These are phyloP conservation scores for Scrobipalpa costella DNA, from an alignment of 2,888 invertebrate species.

Conservation along the genomic window DNA sequence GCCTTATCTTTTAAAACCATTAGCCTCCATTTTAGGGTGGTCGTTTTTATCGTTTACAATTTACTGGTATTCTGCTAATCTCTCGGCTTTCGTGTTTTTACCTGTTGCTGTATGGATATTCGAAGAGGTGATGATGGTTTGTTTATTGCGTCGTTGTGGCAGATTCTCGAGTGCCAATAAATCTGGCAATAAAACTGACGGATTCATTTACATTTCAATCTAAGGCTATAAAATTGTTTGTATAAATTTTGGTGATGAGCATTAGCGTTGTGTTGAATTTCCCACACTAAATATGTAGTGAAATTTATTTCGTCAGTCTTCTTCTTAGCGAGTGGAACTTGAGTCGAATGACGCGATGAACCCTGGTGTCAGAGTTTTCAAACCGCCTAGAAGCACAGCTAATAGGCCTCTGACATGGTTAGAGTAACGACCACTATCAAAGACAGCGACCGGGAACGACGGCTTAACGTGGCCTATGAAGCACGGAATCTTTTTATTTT, in stretches of 20 bases:
- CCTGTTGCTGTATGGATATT: constrained; percentile 31
- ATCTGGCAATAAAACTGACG: constrained; percentile 43
- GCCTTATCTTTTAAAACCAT: constrained; percentile 70
- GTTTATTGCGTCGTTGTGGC: constrained; percentile 45
- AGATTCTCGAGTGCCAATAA: constrained; percentile 46
- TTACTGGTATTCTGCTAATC: constrained; percentile 56
- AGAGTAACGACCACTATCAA: no score
- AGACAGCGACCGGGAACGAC: no score
- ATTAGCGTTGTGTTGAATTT: constrained; percentile 24
- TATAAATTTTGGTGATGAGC: constrained; percentile 2
- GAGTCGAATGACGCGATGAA: no score
- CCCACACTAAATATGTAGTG: constrained; percentile 6
- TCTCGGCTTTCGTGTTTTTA: no score
- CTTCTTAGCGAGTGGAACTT: no score
- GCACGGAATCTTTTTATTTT: no score
- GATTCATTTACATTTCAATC: constrained; percentile 30
- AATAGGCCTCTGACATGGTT: no score
- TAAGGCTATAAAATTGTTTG: constrained; percentile 13
- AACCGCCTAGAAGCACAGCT: no score
- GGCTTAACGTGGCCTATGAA: no score
- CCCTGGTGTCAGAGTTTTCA: no score
- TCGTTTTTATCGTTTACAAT: constrained; percentile 60
- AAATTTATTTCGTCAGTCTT: not conserved
- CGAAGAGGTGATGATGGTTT: constrained; percentile 46
- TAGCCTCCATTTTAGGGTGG: constrained; percentile 54